Evolutionary conservation across 2,888 invertebrate species (phyloP).

Genomic region (Torymus texanus): DNA sequence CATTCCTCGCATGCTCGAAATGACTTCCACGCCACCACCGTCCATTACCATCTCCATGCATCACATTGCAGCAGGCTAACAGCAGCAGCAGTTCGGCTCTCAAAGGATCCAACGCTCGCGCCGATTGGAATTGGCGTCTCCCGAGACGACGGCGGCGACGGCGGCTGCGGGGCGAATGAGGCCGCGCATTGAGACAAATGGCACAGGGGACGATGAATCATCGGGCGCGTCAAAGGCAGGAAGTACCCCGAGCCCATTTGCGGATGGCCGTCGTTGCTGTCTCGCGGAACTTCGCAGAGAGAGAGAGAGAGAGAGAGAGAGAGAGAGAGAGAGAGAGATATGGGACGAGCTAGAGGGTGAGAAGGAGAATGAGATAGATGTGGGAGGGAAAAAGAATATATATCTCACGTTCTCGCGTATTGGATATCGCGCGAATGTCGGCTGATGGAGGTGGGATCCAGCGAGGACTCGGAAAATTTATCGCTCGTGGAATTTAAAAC

Average conservation of each 20-base stretch:
- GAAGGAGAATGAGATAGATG: conserved; percentile 2
- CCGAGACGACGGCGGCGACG: conserved; percentile 49
- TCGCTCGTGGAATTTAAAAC: conserved; percentile 8
- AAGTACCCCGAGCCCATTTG: conserved; percentile 58
- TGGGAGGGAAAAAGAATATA: conserved; percentile 37
- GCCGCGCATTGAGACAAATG: conserved; percentile 69
- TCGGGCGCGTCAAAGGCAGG: conserved; percentile 65
- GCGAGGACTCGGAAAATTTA: background rate
- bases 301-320: conserved; percentile 48
- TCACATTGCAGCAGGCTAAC: background rate
- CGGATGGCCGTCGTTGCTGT: background rate
- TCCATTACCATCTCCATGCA: no score
- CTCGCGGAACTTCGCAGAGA: conserved; percentile 56
- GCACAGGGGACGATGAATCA: conserved; percentile 68
- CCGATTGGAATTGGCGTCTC: conserved; percentile 66
- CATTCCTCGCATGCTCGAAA: no score
- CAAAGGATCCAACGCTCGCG: conserved; percentile 60
- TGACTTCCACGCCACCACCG: no score
- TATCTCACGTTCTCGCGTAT: background rate
- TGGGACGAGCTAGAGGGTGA: conserved; percentile 32
- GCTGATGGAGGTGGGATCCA: background rate
- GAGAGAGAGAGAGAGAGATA: conserved; percentile 1
- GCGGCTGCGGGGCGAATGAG: conserved; percentile 58
- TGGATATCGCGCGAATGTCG: background rate
- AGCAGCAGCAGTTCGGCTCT: background rate